Evolutionary conservation across 2,113 vertebrate species (phyloP).

Genomic region (Cephalopholis sonnerati): DNA sequence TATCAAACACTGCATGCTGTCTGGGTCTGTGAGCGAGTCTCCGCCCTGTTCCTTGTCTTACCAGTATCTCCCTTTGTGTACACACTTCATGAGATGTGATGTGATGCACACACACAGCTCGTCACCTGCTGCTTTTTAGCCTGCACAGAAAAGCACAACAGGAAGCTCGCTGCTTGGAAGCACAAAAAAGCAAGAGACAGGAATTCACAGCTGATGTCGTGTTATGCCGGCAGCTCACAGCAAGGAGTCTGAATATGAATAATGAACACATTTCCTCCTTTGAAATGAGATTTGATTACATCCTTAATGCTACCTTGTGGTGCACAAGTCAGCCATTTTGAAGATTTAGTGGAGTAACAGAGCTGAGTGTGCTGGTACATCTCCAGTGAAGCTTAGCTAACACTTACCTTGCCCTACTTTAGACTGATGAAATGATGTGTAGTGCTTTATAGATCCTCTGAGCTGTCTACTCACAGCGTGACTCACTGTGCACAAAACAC

Average conservation of each 20-base stretch:
- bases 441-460: background rate
- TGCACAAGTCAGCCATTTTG: slow-evolving; percentile 20
- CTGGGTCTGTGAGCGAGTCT: background rate
- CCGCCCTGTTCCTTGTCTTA: slow-evolving; percentile 8
- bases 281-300: background rate
- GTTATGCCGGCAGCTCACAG: background rate
- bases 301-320: background rate
- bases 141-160: background rate
- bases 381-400: too few species aligned
- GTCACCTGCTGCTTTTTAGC: too few species aligned
- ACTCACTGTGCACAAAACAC: background rate
- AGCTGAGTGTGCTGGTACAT: background rate
- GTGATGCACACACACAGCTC: background rate
- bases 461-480: too few species aligned
- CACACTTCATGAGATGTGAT: background rate
- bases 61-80: background rate
- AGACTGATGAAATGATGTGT: background rate
- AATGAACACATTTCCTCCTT: background rate
- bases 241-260: background rate
- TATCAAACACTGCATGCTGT: background rate
- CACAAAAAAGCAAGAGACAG: background rate
- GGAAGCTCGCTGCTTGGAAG: background rate
- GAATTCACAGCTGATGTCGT: background rate
- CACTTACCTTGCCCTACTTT: background rate
- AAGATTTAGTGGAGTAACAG: background rate